Base-by-base conservation (phyloP, 2,797 vertebrate species). In the Girardinus metallicus region DNA sequence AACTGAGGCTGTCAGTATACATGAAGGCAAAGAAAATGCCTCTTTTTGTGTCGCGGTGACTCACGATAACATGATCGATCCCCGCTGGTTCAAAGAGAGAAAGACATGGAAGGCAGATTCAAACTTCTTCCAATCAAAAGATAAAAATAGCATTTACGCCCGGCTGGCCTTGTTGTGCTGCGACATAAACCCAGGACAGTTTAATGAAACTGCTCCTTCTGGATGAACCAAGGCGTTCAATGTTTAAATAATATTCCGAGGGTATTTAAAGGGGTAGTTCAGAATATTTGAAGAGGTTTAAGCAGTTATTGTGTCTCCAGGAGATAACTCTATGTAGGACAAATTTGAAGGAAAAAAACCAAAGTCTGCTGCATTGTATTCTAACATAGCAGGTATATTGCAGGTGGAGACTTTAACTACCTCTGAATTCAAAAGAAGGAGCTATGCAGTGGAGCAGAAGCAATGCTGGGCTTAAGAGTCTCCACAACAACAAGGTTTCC, bases 81-180 rank as follows among this genome's bases (percentile, higher is more conserved):
- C 77, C 73, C 70, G 49, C 74, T 77, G 74, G 85, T 79, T 81
- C 79, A 82, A 41, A 86, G 49, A 90, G 77, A 88, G 88, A 88
- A 81, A 86, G 76, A 81, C 76, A 75, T 34, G 71, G 74, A 80
- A 82, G 84, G 79, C 85, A 87, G 83, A 83, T 78, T 79, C 79
- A 89, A 73, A 87, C 82, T 70, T 80, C 75, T 79, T 89, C 87
- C 89, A 81, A 80, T 94, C 90, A 93, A 91, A 92, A 80, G 87
- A 92, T 88, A 83, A 80, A 90, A 94, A 94, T 92, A 94, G 86
- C 89, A 88, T 95, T 94, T 89, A 85, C n/a, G 66, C 80, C 76
- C 72, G 68, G 51, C 77, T 84, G 49, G 79, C 81, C 87, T 84
- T 82, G 84, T 89, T 86, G 79, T 90, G 79, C 86, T 86, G 83